Evolutionary conservation across 2,888 invertebrate genomes (phyloP).

Genomic region (Spilarctia lutea): DNA sequence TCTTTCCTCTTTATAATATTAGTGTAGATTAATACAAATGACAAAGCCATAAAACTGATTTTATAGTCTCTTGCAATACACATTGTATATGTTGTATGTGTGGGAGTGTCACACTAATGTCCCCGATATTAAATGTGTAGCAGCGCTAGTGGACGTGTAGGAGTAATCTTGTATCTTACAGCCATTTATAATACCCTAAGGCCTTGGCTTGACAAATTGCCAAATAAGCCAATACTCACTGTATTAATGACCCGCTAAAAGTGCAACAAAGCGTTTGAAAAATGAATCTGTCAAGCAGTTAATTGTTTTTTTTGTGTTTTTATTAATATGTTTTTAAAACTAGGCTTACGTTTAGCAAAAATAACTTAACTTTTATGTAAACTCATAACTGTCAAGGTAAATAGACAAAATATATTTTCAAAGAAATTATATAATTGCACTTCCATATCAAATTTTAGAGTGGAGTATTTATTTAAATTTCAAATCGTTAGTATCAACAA

Average conservation of each 20-base stretch:
- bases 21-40: neutral
- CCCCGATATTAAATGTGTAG: slow-evolving; percentile 24
- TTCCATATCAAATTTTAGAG: neutral
- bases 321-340: neutral
- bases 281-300: slow-evolving; percentile 27
- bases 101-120: slow-evolving; percentile 30
- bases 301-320: neutral
- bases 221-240: slow-evolving; percentile 51
- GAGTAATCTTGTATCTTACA: slow-evolving; percentile 22
- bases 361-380: neutral
- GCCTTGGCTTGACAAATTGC: slow-evolving; percentile 53
- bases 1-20: no score
- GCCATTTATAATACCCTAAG: slow-evolving; percentile 16
- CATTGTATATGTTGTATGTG: slow-evolving; percentile 15
- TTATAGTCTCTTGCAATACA: slow-evolving; percentile 31
- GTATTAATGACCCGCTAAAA: slow-evolving; percentile 43
- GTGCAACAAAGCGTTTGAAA: slow-evolving; percentile 39
- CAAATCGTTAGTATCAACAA: neutral
- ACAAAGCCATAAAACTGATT: neutral
- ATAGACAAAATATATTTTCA: neutral
- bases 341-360: neutral
- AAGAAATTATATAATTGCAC: neutral
- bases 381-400: neutral
- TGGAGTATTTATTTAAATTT: neutral
- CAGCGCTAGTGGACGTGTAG: slow-evolving; percentile 37